Conservation (phyloP, 2,888 invertebrate genomes). For the Prostheceraeus crozeri region DNA sequence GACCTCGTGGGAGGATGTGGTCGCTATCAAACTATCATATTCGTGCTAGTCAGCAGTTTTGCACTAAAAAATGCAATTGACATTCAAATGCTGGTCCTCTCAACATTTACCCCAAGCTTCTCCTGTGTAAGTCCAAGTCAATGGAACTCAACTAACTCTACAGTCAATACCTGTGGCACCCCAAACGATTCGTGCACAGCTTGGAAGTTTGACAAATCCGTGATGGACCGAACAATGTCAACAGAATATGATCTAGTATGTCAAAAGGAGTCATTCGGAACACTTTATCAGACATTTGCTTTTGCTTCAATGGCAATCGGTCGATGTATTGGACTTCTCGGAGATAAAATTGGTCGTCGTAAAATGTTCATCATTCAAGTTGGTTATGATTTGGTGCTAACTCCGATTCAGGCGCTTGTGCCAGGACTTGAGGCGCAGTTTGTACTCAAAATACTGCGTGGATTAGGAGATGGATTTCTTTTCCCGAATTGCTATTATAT, state of each 20-base stretch:
- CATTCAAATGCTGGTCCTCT: too few species aligned
- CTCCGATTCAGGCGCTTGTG: not conserved
- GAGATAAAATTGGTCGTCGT: slow-evolving; percentile 32
- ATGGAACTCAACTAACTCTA: too few species aligned
- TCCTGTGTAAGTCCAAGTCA: too few species aligned
- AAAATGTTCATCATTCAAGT: slow-evolving; percentile 32
- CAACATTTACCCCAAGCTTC: too few species aligned
- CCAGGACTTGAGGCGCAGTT: slow-evolving; percentile 15
- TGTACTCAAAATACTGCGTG: slow-evolving; percentile 23
- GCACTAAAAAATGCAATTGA: too few species aligned
- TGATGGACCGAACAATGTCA: slow-evolving; percentile 18
- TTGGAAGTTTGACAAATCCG: slow-evolving; percentile 26
- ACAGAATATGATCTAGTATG: slow-evolving; percentile 33
- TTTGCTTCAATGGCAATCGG: slow-evolving; percentile 30
- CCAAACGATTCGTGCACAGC: too few species aligned
- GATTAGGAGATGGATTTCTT: not conserved
- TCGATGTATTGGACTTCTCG: not conserved
- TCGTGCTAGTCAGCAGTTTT: too few species aligned
- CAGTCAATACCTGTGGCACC: too few species aligned
- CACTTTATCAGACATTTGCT: not conserved
- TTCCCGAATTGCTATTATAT: slow-evolving; percentile 19
- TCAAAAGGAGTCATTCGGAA: not conserved
- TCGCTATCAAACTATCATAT: too few species aligned
- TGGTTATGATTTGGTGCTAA: not conserved
- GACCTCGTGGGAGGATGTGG: too few species aligned